Base-by-base conservation (phyloP, 1,140 invertebrate genomes). In the Hycleus phaleratus region DNA sequence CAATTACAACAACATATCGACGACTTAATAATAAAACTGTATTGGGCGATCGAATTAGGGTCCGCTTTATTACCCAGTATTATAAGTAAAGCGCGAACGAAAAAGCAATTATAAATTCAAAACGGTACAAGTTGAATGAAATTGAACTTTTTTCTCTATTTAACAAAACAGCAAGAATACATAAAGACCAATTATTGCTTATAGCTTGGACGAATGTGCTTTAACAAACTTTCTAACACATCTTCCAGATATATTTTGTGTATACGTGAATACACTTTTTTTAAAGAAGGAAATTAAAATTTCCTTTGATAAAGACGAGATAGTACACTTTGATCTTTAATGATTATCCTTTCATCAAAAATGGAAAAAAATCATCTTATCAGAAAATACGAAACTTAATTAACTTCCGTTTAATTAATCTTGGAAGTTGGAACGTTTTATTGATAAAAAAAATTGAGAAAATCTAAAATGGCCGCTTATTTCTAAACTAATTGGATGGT, bases 291-390 rank as follows among this genome's bases (percentile, higher is more conserved):
- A 53, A 53, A 53, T 53, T 53, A 53, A 53, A 46, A 53, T 42
- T 53, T 45, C 51, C 46, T 53, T 53, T 53, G 46, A 46, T 42
- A 53, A 53, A 53, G 51, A 32, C 51, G 43, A 32, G 32, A 32
- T 32, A 4, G 42, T 38, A 26, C 51, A 45, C 51, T 53, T 53
- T 53, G 51, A 53, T 53, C 51, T 53, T 32, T 42, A 42, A 26
- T 45, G 51, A 53, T 53, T 53, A 53, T 53, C 51, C 51, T 53
- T 53, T 53, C 51, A 53, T 53, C 51, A 53, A 52, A 52, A 18
- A 52, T 52, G 46, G 46, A 45, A 53, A 53, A 53, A 46, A 53
- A 53, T 53, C 51, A n/a, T 43, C 32, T 32, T 11, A 47, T 25
- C 18, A 49, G 48, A 49, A 49, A 52, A 32, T 32, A 32, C 32